Evolutionary conservation across 2,113 vertebrate genomes (phyloP).

Genomic region (Engraulis encrasicolus): DNA sequence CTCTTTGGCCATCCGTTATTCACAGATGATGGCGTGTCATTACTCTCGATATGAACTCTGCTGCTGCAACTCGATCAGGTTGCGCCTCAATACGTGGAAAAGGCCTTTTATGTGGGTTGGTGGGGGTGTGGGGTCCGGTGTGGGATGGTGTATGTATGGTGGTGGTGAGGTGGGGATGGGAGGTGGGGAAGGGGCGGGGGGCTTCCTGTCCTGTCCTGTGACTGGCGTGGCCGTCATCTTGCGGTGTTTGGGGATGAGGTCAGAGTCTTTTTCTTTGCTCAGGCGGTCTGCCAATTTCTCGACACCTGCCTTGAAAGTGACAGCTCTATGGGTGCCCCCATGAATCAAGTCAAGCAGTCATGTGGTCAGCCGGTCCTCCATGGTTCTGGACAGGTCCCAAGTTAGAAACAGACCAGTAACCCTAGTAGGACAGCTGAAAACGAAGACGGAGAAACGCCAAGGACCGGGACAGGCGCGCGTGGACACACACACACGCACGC

Average conservation of each 20-base stretch:
- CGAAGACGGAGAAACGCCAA: constrained; percentile 71
- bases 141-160: too few relatives aligned
- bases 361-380: constrained; percentile 82
- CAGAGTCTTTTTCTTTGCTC: constrained; percentile 87
- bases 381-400: constrained; percentile 79
- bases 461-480: constrained; percentile 63
- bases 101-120: constrained; percentile 80
- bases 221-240: constrained; percentile 85
- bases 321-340: constrained; percentile 94
- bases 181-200: constrained; percentile 24
- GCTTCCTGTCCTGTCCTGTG: constrained; percentile 77
- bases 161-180: too few relatives aligned
- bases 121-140: too few relatives aligned
- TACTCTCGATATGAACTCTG: constrained; percentile 55
- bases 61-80: constrained; percentile 58
- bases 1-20: background rate
- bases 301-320: constrained; percentile 96
- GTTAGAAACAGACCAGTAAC: constrained; percentile 95
- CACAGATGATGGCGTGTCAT: constrained; percentile 36
- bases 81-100: constrained; percentile 82
- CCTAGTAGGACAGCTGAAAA: constrained; percentile 88
- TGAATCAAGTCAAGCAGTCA: constrained; percentile 96
- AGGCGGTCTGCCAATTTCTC: constrained; percentile 82
- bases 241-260: constrained; percentile 88
- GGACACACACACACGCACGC: too few relatives aligned